Percentiles rank a stretch among this genome's conserved stretches.
Conservation (phyloP, 2,113 vertebrate species). For the Cettia cetti region DNA sequence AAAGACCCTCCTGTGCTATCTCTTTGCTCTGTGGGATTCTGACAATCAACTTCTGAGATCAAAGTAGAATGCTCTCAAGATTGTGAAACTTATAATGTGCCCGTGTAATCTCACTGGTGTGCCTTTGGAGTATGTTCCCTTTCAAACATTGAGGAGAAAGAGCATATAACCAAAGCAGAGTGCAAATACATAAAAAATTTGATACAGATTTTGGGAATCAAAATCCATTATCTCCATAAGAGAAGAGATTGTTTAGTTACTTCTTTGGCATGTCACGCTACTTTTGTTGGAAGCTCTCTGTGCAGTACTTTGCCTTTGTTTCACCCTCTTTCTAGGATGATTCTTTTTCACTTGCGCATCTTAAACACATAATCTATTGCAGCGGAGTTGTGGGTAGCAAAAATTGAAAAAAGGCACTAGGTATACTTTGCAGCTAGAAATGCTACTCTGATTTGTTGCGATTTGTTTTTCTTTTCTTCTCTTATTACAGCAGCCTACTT, state of each 20-base stretch:
- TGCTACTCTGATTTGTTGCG: not conserved
- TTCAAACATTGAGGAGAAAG: slow-evolving; percentile 5
- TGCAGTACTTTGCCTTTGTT: not conserved
- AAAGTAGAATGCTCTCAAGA: slow-evolving; percentile 50
- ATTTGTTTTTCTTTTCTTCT: not conserved
- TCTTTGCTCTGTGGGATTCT: slow-evolving; percentile 52
- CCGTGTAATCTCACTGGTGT: slow-evolving; percentile 1
- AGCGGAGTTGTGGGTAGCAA: not conserved
- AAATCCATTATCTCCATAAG: slow-evolving; percentile 32
- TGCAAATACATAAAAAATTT: slow-evolving; percentile 26
- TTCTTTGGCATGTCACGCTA: not conserved
- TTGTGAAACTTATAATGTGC: slow-evolving; percentile 7
- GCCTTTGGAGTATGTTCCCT: slow-evolving; percentile 26
- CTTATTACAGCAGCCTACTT: not conserved
- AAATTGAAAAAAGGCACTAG: not conserved
- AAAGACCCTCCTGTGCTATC: slow-evolving; percentile 47
- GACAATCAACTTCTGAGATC: slow-evolving; percentile 65
- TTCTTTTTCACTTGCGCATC: not conserved
- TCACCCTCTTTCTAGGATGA: not conserved
- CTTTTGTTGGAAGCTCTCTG: not conserved
- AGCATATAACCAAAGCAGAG: slow-evolving; percentile 4
- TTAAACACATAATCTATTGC: not conserved
- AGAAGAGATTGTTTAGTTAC: slow-evolving; percentile 29
- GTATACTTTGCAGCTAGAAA: not conserved
- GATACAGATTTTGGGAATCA: slow-evolving; percentile 33